Conservation (phyloP, 2,113 vertebrate species). For the Salvelinus alpinus region DNA sequence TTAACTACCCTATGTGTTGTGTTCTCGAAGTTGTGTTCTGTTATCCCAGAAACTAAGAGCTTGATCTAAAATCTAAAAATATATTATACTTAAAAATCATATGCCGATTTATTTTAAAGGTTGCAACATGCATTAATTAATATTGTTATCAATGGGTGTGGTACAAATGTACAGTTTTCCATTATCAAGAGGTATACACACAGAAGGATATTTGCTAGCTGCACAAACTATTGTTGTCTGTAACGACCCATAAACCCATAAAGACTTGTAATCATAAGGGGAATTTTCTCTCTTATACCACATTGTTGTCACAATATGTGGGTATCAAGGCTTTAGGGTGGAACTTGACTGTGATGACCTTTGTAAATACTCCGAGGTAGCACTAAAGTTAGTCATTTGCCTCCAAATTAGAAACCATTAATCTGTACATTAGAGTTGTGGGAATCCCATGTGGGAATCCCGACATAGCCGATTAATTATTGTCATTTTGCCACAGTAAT, state of each 20-base stretch:
- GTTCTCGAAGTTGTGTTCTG: too few relatives aligned
- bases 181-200: not conserved
- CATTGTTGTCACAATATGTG: not conserved
- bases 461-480: slow-evolving; percentile 66
- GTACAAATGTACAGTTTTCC: not conserved
- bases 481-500: slow-evolving; percentile 65
- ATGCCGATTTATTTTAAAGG: too few relatives aligned
- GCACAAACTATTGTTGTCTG: slow-evolving; percentile 9
- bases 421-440: not conserved
- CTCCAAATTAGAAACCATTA: too few relatives aligned
- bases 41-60: too few relatives aligned
- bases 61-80: too few relatives aligned
- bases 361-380: slow-evolving; percentile 30
- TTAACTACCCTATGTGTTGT: too few relatives aligned
- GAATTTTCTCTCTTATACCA: not conserved
- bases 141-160: slow-evolving; percentile 23
- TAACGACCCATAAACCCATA: not conserved
- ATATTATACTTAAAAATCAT: too few relatives aligned
- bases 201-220: slow-evolving; percentile 29
- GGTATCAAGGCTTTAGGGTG: not conserved
- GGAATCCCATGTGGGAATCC: slow-evolving; percentile 62
- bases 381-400: slow-evolving; percentile 40
- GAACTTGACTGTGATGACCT: slow-evolving; percentile 4
- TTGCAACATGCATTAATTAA: too few relatives aligned
- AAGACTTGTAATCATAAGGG: not conserved